These are phyloP conservation scores for Mesoligia furuncula DNA, from an alignment of 2,888 invertebrate species.

Conservation along the genomic window DNA sequence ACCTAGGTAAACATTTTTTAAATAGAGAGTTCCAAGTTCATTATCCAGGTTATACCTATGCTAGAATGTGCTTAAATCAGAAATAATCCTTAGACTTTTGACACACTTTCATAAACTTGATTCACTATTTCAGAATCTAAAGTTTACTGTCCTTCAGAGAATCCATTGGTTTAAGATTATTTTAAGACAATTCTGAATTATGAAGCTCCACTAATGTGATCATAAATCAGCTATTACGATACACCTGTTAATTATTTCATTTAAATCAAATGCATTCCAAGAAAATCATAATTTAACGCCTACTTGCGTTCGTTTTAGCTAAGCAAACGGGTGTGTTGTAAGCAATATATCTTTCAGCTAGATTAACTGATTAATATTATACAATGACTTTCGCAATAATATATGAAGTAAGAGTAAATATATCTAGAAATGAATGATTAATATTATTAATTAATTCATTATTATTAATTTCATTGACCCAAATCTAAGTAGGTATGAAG, in stretches of 20 bases:
- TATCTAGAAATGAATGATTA: neutral
- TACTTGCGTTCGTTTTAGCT: constrained; percentile 41
- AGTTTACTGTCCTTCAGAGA: constrained; percentile 9
- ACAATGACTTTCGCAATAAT: constrained; percentile 5
- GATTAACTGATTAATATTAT: constrained; percentile 13
- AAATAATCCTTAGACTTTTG: neutral
- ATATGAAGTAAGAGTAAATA: neutral
- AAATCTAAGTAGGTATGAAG: neutral
- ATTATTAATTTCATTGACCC: neutral
- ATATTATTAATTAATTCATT: neutral
- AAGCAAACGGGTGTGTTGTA: constrained; percentile 16
- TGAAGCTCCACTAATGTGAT: constrained; percentile 33
- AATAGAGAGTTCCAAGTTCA: neutral
- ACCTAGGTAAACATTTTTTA: neutral
- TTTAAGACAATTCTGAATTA: constrained; percentile 29
- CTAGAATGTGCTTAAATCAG: neutral
- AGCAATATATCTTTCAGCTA: constrained; percentile 24
- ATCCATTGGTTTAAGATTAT: constrained; percentile 14
- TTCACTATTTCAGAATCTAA: constrained; percentile 10
- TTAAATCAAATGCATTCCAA: constrained; percentile 36
- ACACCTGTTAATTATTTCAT: constrained; percentile 56
- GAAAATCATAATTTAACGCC: constrained; percentile 54
- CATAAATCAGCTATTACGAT: constrained; percentile 49
- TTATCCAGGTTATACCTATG: neutral
- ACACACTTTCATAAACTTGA: constrained; percentile 5